Evolutionary conservation across 2,113 vertebrate species (phyloP).

Genomic region (Mormyrus lacerda): DNA sequence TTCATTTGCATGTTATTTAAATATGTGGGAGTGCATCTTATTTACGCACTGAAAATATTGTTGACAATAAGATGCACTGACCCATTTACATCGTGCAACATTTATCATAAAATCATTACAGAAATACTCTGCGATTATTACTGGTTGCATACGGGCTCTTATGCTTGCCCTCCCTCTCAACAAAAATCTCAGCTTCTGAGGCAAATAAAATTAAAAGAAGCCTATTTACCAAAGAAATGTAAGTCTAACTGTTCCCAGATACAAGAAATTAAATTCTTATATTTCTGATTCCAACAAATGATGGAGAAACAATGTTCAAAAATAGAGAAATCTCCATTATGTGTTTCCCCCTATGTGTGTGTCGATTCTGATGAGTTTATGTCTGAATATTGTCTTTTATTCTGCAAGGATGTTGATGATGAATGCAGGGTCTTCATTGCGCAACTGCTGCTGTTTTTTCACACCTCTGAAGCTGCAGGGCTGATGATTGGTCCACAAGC

Average conservation of each 20-base stretch:
- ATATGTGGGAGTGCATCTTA: neutral
- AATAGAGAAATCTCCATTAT: neutral
- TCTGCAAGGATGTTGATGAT: neutral
- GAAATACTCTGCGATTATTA: neutral
- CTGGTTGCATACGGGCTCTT: neutral
- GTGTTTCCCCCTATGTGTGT: neutral
- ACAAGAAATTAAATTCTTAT: neutral
- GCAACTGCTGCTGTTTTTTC: neutral
- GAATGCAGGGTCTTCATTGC: neutral
- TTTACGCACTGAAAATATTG: neutral
- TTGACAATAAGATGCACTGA: neutral
- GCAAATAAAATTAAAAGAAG: neutral
- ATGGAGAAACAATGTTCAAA: neutral
- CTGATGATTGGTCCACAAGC: neutral
- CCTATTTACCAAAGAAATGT: neutral
- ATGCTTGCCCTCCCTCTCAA: neutral
- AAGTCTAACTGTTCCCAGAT: neutral
- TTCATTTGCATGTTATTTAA: slow-evolving; percentile 16
- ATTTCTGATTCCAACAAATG: neutral
- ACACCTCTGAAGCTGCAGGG: neutral
- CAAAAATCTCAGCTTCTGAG: neutral
- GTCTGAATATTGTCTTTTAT: neutral
- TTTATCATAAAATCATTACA: neutral
- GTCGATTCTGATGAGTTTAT: neutral
- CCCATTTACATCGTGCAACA: neutral